These are phyloP conservation scores for Sebastes kiyomatsui DNA, from an alignment of 2,797 vertebrate genomes.

Conservation along the genomic window DNA sequence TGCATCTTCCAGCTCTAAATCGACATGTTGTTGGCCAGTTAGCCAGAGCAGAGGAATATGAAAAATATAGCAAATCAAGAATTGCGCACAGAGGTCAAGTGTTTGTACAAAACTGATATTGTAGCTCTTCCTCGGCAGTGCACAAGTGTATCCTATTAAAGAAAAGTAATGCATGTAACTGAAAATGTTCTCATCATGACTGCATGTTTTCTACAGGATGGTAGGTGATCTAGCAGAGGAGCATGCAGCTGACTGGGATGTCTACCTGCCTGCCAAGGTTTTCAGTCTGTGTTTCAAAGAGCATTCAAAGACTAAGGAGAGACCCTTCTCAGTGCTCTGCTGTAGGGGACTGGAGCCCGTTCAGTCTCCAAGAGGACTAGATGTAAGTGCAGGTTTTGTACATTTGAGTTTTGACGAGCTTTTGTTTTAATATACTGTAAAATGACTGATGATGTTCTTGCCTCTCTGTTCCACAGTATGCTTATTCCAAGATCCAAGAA, in stretches of 20 bases:
- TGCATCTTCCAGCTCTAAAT: not conserved
- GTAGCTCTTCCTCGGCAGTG: not conserved
- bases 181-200: not conserved
- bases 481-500: constrained; percentile 56
- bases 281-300: constrained; percentile 78
- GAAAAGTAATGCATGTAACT: not conserved
- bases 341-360: constrained; percentile 49
- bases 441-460: not conserved
- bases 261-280: constrained; percentile 76
- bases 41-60: not conserved
- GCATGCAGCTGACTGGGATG: constrained; percentile 75
- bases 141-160: not conserved
- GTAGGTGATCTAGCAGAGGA: constrained; percentile 68
- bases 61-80: not conserved
- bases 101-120: not conserved
- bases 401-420: not conserved
- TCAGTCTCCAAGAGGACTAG: constrained; percentile 46
- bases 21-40: not conserved
- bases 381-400: constrained; percentile 33
- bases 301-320: constrained; percentile 67
- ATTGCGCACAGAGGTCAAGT: not conserved
- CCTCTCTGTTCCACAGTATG: constrained; percentile 42
- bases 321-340: constrained; percentile 76
- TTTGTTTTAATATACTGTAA: not conserved
- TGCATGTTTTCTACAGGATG: constrained; percentile 64